These are phyloP conservation scores for Aphidius ervi DNA, from an alignment of 1,140 invertebrate species.

Conservation along the genomic window DNA sequence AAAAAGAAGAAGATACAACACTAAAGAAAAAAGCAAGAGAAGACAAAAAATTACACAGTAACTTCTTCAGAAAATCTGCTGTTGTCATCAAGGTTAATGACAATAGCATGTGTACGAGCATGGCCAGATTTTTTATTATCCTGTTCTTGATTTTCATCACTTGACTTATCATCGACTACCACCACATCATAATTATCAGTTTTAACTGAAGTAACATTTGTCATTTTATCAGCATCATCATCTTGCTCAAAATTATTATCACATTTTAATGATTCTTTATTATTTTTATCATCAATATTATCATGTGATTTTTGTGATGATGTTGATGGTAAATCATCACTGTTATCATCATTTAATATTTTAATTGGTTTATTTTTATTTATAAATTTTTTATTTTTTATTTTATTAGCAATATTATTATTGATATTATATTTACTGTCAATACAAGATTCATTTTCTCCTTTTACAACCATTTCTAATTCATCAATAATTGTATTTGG, in stretches of 20 bases:
- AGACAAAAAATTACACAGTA: slow-evolving; percentile 58
- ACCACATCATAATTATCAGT: slow-evolving; percentile 11
- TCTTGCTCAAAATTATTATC: not conserved
- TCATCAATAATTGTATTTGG: slow-evolving; percentile 29
- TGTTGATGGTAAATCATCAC: slow-evolving; percentile 15
- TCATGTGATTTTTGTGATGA: not conserved
- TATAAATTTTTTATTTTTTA: slow-evolving; percentile 2
- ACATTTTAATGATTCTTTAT: not conserved
- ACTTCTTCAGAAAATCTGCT: slow-evolving; percentile 76
- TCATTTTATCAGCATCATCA: slow-evolving; percentile 37
- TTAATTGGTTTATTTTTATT: slow-evolving; percentile 2
- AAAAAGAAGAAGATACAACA: too few relatives aligned
- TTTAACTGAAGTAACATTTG: slow-evolving; percentile 26
- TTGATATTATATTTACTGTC: not conserved
- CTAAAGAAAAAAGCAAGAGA: not conserved
- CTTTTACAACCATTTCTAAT: slow-evolving; percentile 19
- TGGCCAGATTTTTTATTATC: slow-evolving; percentile 59
- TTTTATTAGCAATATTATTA: too few relatives aligned
- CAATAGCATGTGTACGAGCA: slow-evolving; percentile 66
- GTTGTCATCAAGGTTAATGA: slow-evolving; percentile 75
- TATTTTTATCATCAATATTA: slow-evolving; percentile 10
- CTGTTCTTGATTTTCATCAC: slow-evolving; percentile 35
- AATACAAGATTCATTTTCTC: slow-evolving; percentile 3
- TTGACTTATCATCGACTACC: slow-evolving; percentile 25
- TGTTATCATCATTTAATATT: not conserved